phyloP scores from a whole-genome alignment of 2,113 vertebrate species.

The Equus przewalskii region DNA sequence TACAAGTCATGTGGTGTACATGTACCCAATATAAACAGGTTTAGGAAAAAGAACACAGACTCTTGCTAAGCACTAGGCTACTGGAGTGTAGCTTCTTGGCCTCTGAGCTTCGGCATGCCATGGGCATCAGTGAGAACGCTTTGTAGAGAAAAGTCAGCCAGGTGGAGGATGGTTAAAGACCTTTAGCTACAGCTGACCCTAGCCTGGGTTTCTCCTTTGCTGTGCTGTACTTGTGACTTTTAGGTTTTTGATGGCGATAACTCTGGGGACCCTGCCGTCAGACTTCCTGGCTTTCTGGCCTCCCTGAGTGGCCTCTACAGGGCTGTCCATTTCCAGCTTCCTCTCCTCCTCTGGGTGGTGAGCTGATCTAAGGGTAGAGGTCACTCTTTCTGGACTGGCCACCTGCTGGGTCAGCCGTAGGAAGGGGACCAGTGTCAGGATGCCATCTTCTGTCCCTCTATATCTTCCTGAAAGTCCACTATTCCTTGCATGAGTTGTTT shows the following conservation, averaged over 20 bases:
- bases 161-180: neutral
- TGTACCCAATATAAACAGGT: neutral
- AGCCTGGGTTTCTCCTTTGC: neutral
- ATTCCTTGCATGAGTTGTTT: neutral
- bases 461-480: neutral
- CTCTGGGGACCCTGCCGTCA: neutral
- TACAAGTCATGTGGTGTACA: neutral
- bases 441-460: neutral
- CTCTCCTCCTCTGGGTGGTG: neutral
- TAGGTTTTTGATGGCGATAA: neutral
- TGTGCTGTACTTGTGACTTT: neutral
- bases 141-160: neutral
- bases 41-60: neutral
- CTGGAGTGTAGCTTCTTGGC: neutral
- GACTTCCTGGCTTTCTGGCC: neutral
- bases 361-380: neutral
- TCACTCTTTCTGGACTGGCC: neutral
- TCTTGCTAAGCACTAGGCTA: neutral
- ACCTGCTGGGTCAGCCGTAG: too few species aligned
- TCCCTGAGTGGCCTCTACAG: neutral
- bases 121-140: neutral
- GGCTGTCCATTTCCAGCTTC: neutral
- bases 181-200: neutral
- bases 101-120: neutral
- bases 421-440: too few species aligned